These are phyloP conservation scores for Pseudochirops cupreus DNA, from an alignment of 2,797 vertebrate genomes.

Conservation along the genomic window DNA sequence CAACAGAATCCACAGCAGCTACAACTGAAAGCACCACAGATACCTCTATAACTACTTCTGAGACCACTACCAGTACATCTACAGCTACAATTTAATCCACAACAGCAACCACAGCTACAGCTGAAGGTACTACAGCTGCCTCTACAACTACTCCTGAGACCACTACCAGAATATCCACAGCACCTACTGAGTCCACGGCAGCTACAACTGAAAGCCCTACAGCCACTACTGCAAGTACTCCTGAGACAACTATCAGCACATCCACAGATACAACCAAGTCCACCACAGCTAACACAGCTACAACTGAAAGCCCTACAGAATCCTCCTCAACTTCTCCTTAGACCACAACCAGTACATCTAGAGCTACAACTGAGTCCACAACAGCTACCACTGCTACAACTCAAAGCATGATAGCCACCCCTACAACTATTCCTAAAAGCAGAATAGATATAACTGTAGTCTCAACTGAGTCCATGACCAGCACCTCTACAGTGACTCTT, in stretches of 20 bases:
- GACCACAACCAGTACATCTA: too few relatives aligned
- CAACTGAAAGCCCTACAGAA: too few relatives aligned
- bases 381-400: neutral
- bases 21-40: too few relatives aligned
- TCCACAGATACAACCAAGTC: neutral
- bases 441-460: neutral
- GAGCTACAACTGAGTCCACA: too few relatives aligned
- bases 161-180: neutral
- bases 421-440: neutral
- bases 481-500: too few relatives aligned
- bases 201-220: neutral
- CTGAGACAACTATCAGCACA: neutral
- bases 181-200: neutral
- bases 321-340: too few relatives aligned
- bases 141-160: too few relatives aligned
- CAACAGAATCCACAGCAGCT: too few relatives aligned
- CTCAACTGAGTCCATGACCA: too few relatives aligned
- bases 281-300: too few relatives aligned
- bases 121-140: neutral
- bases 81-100: neutral
- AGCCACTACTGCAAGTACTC: neutral
- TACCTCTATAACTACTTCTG: neutral
- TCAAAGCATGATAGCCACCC: neutral
- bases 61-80: neutral
- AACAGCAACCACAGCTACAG: neutral